These are phyloP conservation scores for Hecatera dysodea DNA, from an alignment of 2,888 invertebrate species.

Conservation along the genomic window DNA sequence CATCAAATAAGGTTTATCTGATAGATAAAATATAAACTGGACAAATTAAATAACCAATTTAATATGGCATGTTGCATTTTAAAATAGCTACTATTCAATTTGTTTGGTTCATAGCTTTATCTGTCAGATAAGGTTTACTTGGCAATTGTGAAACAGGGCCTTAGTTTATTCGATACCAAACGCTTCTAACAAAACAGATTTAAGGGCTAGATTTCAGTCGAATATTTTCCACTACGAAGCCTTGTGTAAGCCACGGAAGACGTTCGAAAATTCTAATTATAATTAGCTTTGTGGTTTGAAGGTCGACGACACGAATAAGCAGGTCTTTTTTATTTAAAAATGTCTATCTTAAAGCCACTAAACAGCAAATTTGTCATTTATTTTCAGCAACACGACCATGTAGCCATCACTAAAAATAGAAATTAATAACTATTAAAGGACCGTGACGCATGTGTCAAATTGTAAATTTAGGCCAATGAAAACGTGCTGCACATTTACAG, in stretches of 20 bases:
- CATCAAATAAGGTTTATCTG: too few relatives aligned
- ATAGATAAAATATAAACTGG: too few relatives aligned
- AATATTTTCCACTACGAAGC: too few relatives aligned
- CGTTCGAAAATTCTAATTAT: neutral
- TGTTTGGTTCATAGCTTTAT: too few relatives aligned
- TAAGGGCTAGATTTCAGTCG: neutral
- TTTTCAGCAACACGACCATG: conserved; percentile 4
- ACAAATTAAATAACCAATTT: too few relatives aligned
- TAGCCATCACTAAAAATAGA: conserved; percentile 8
- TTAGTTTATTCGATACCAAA: neutral
- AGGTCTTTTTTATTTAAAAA: neutral
- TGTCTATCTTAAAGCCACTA: neutral
- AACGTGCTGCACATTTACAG: conserved; percentile 33
- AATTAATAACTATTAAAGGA: conserved; percentile 4
- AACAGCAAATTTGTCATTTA: neutral
- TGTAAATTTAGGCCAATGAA: conserved; percentile 60
- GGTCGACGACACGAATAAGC: neutral
- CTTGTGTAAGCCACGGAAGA: neutral
- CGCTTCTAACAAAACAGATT: neutral
- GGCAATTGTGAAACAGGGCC: too few relatives aligned
- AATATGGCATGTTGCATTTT: too few relatives aligned
- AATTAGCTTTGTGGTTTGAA: neutral
- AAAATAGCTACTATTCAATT: too few relatives aligned
- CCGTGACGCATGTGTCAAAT: conserved; percentile 20
- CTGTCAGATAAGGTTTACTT: too few relatives aligned